Evolutionary conservation across 2,888 invertebrate genomes (phyloP), one percentile per base, ranked within the genome.

Genomic region (Dryobotodes eremita): DNA sequence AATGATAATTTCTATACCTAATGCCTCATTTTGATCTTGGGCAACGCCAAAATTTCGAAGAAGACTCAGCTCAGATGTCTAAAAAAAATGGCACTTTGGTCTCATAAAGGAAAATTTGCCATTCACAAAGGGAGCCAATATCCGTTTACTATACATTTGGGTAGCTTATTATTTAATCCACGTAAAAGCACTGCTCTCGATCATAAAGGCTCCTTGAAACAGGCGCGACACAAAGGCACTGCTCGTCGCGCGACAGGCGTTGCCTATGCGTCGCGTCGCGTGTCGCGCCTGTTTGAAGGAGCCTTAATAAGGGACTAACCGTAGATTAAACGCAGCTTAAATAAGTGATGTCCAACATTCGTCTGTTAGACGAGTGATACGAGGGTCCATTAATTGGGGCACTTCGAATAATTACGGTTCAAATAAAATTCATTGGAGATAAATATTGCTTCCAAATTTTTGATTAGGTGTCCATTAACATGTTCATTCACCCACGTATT

Each of bases 161-260:
- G 66, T n/a, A 71, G 68, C 80, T 82, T 85, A 82, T 62, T 36
- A 36, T 86, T 89, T 89, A 91, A 91, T 90, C 86, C 82, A 66
- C 70, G 85, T 89, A 86, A 92, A 89, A 92, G 91, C 89, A 75
- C 83, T 57, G 66, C 65, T 70, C 42, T 36, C 31, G 31, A 36
- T 36, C 31, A 36, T 36, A 36, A 36, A 36, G 31, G 31, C 31
- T 36, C 31, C 31, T 36, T 2, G 31, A 36, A 36, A 36, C 31
- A 36, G 31, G 31, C 31, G 31, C 31, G 31, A 36, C 31, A 36
- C 31, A 36, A 36, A 36, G 31, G 31, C 31, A 36, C 31, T 3
- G 3, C 31, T 36, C 31, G 31, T 36, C 31, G 31, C 31, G 31
- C 31, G 31, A 36, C 31, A 36, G 31, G 31, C 31, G 31, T 2